Percentiles rank a stretch among this genome's conserved stretches.
Evolutionary conservation across 2,888 invertebrate genomes (phyloP).

Genomic region (Asteroscopus sphinx): DNA sequence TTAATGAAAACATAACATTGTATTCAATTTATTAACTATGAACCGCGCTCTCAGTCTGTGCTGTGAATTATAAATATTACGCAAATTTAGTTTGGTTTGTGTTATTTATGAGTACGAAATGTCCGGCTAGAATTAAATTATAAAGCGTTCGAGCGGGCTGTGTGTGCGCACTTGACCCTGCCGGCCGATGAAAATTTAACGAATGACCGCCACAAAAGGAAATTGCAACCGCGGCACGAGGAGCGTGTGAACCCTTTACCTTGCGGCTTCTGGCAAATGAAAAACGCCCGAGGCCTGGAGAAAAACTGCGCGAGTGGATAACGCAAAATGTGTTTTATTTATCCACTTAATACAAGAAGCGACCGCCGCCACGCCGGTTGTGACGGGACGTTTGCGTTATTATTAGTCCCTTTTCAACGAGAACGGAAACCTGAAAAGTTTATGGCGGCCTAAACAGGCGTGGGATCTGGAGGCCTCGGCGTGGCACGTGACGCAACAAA

Average conservation of each 20-base stretch:
- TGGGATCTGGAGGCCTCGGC: slow-evolving; percentile 71
- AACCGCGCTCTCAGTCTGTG: slow-evolving; percentile 47
- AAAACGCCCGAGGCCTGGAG: slow-evolving; percentile 59
- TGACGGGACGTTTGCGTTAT: slow-evolving; percentile 38
- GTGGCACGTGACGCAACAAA: slow-evolving; percentile 85
- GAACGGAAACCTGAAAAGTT: slow-evolving; percentile 67
- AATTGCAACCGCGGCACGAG: slow-evolving; percentile 72
- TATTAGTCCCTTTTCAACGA: slow-evolving; percentile 54
- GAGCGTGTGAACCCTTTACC: slow-evolving; percentile 73
- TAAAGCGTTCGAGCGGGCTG: slow-evolving; percentile 63
- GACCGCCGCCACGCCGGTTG: slow-evolving; percentile 4
- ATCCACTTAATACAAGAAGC: slow-evolving; percentile 40
- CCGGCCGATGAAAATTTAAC: slow-evolving; percentile 79
- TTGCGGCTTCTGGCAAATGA: slow-evolving; percentile 66
- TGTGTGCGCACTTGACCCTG: slow-evolving; percentile 70
- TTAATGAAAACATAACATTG: slow-evolving; percentile 51
- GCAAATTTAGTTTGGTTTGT: slow-evolving; percentile 70
- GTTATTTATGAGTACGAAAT: slow-evolving; percentile 74
- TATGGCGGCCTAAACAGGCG: slow-evolving; percentile 70
- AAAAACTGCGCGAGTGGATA: slow-evolving; percentile 57
- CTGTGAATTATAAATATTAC: slow-evolving; percentile 68
- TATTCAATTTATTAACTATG: slow-evolving; percentile 62
- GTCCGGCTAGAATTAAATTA: slow-evolving; percentile 75
- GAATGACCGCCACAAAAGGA: slow-evolving; percentile 80
- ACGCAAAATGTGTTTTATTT: slow-evolving; percentile 57